phyloP scores from a whole-genome alignment of 2,888 invertebrate genomes.

The Eulithis prunata region DNA sequence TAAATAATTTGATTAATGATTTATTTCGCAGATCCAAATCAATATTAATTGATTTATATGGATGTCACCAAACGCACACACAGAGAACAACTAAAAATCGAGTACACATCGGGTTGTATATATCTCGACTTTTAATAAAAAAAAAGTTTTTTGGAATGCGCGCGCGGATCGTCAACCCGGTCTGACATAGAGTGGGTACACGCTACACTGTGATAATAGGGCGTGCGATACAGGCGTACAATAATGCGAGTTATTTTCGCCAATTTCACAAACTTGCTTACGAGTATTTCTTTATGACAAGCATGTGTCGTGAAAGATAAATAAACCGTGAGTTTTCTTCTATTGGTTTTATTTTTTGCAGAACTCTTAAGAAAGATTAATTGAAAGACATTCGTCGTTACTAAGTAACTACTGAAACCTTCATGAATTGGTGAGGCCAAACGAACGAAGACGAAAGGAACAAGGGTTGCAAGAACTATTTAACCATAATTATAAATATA shows the following conservation, averaged over 20 bases:
- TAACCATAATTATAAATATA: too few species aligned
- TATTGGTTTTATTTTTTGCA: too few species aligned
- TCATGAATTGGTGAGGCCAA: too few species aligned
- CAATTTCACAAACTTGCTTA: constrained; percentile 8
- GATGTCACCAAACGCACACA: constrained; percentile 52
- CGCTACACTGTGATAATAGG: constrained; percentile 53
- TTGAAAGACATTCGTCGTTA: too few species aligned
- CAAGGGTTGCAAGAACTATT: too few species aligned
- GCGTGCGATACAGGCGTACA: constrained; percentile 45
- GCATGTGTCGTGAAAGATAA: not conserved
- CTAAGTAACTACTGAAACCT: too few species aligned
- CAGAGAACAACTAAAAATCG: constrained; percentile 53
- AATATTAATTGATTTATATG: constrained; percentile 34
- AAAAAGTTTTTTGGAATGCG: constrained; percentile 41
- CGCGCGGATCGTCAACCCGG: constrained; percentile 43
- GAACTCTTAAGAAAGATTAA: too few species aligned
- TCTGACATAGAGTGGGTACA: constrained; percentile 41
- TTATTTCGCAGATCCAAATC: constrained; percentile 28
- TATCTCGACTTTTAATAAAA: constrained; percentile 52
- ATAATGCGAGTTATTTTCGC: constrained; percentile 11
- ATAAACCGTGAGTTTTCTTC: too few species aligned
- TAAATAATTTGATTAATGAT: constrained; percentile 6
- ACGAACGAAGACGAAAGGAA: too few species aligned
- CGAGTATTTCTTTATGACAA: constrained; percentile 1
- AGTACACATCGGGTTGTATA: constrained; percentile 24